Evolutionary conservation across 2,113 vertebrate genomes (phyloP), one percentile per base, ranked within the genome.

Genomic region (Anseranas semipalmata): DNA sequence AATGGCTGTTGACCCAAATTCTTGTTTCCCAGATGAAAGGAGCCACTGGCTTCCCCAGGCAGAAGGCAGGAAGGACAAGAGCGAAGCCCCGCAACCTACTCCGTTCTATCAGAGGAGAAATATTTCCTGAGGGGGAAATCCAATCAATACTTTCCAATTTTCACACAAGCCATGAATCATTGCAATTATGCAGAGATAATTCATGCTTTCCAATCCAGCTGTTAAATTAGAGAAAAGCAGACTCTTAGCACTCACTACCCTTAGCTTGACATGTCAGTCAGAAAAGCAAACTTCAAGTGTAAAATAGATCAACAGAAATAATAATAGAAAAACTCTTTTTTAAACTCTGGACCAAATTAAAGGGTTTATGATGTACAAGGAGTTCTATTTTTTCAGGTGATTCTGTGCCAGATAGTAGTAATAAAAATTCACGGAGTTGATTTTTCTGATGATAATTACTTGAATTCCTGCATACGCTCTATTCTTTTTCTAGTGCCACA

Each of bases 61-160:
- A 81, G 58, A 89, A 95, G 33, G 65, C 55, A 95, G 66, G 28
- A 43, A 85, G 68, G 93, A 95, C 92, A 77, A 96, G 94, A 95
- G 79, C 16, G 4, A 74, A 97, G 45, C n/a, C 70, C 75, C 73
- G 93, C 58, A 91, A 91, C 37, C 32, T 76, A 35, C 28, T 74
- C 35, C 77, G 60, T 80, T 96, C 80, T 76, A 88, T 91, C 91
- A 95, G 60, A 94, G 86, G 89, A 97, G 92, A 91, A 95, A 71
- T 79, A 75, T 85, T 95, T 97, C 95, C 89, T 65, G n/a, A 59
- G 93, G 95, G 90, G 79, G 67, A 96, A 89, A 92, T 87, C 66
- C 60, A 96, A 95, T 97, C 98, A 96, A 93, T 97, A 95, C 70
- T 97, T 97, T 79, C 81, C 93, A 95, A 92, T 95, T 97, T 95